Conservation (phyloP, 2,797 vertebrate species). For the Anguilla megastoma region DNA sequence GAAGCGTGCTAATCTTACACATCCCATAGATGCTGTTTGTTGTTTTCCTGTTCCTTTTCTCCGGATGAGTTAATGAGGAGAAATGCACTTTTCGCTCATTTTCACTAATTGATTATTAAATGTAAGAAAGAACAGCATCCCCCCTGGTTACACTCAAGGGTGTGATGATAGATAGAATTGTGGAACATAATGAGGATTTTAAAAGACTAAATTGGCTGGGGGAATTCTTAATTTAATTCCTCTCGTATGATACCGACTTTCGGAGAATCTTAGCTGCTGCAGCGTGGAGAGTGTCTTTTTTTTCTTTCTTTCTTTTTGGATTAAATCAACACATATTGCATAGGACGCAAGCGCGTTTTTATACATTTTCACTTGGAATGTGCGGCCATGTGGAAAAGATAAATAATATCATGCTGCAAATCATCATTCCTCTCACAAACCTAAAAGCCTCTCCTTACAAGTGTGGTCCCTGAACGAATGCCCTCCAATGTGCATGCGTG, state of each 20-base stretch:
- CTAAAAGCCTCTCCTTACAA: neutral
- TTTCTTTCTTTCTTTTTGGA: constrained; percentile 51
- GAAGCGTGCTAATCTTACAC: neutral
- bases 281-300: constrained; percentile 43
- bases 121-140: constrained; percentile 61
- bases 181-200: constrained; percentile 67
- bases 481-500: neutral
- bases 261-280: constrained; percentile 41
- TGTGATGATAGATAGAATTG: constrained; percentile 68
- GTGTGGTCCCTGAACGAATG: neutral
- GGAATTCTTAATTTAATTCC: constrained; percentile 71
- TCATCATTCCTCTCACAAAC: constrained; percentile 43
- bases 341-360: constrained; percentile 51
- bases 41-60: constrained; percentile 62
- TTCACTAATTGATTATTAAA: constrained; percentile 72
- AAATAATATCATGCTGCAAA: constrained; percentile 52
- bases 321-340: constrained; percentile 53
- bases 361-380: constrained; percentile 49
- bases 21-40: constrained; percentile 17
- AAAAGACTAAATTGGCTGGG: constrained; percentile 64
- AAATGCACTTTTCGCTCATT: constrained; percentile 70
- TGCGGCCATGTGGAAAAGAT: constrained; percentile 44
- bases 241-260: constrained; percentile 53
- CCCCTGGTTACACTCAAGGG: constrained; percentile 62
- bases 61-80: constrained; percentile 66